These are phyloP conservation scores for Himantopus leucocephalus DNA, from an alignment of 2,113 vertebrate genomes.

Conservation along the genomic window DNA sequence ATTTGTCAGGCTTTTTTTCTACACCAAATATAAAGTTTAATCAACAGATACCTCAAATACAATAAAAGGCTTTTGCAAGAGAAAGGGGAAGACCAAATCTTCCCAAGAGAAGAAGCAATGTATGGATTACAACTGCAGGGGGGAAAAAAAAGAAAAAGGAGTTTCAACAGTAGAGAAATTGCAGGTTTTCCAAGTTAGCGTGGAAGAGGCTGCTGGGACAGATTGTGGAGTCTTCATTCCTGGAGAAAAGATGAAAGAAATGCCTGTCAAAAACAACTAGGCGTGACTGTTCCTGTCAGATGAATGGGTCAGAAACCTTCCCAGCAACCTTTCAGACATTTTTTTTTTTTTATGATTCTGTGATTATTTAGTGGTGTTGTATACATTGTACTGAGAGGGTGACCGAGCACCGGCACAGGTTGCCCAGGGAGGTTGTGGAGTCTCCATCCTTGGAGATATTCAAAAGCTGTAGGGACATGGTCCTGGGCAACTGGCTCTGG, in stretches of 20 bases:
- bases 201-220: background rate
- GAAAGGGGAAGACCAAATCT: background rate
- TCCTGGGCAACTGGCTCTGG: background rate
- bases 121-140: background rate
- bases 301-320: background rate
- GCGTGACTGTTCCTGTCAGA: background rate
- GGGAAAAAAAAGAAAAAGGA: background rate
- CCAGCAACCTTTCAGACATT: background rate
- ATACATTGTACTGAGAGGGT: background rate
- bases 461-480: background rate
- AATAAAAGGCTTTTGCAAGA: background rate
- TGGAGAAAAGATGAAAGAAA: background rate
- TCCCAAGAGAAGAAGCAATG: background rate
- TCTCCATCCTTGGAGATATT: background rate
- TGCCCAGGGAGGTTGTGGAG: background rate
- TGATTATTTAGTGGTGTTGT: background rate
- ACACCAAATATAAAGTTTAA: background rate
- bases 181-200: background rate
- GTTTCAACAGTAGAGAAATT: background rate
- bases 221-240: background rate
- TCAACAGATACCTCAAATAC: background rate
- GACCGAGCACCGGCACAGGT: background rate
- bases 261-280: background rate
- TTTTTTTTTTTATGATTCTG: background rate
- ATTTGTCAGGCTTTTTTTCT: background rate